These are phyloP conservation scores for Neopelma chrysocephalum DNA, from an alignment of 2,797 vertebrate genomes.

Conservation along the genomic window DNA sequence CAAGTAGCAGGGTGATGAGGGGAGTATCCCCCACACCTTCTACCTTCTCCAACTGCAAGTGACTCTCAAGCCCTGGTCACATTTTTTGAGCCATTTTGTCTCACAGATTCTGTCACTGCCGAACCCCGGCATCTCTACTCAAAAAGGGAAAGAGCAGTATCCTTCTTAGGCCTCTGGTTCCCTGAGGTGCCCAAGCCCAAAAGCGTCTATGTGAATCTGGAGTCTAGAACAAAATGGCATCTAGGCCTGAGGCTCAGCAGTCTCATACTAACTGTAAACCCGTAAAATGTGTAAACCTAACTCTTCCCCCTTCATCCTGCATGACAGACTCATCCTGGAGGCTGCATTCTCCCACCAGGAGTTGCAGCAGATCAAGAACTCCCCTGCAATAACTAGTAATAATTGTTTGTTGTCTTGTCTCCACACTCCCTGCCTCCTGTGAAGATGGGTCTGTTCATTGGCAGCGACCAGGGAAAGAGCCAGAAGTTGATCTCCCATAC, in stretches of 20 bases:
- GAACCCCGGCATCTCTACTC: accelerated
- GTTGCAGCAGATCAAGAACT: accelerated
- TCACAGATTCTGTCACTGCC: neutral
- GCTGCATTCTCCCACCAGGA: neutral
- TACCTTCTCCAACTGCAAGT: neutral
- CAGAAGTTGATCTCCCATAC: neutral
- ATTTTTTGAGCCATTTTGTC: neutral
- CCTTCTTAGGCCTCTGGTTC: neutral
- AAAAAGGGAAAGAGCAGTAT: too few relatives aligned
- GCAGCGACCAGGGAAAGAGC: conserved; percentile 58
- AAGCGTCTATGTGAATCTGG: neutral
- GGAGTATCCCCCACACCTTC: neutral
- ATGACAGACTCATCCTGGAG: neutral
- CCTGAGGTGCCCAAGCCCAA: neutral
- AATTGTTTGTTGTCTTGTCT: neutral
- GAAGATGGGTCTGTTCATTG: conserved; percentile 70
- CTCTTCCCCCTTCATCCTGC: neutral
- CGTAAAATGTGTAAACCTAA: too few relatives aligned
- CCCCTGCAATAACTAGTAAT: neutral
- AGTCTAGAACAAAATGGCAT: neutral
- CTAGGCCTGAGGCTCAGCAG: neutral
- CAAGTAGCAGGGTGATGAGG: neutral
- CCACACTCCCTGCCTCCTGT: neutral
- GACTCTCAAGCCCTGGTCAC: neutral
- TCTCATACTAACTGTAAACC: neutral